Conservation (phyloP, 2,888 invertebrate genomes). For the Drosophila mimica region DNA sequence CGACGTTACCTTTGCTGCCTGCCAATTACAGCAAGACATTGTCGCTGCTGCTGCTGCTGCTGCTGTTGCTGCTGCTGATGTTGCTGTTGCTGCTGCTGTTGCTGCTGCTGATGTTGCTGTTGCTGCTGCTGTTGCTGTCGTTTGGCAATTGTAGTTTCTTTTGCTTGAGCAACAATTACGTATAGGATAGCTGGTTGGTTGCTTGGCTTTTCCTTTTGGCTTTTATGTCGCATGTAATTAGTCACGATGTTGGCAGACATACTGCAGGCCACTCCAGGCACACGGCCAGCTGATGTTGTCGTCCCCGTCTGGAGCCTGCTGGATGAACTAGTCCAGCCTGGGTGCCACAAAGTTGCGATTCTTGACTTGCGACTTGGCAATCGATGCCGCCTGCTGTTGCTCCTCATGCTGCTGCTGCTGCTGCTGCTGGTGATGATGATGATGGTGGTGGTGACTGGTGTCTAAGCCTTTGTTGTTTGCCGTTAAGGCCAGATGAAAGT, state of each 20-base stretch:
- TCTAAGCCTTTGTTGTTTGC: constrained; percentile 71
- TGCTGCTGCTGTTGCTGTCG: constrained; percentile 36
- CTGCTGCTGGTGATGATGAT: not conserved
- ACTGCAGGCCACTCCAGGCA: constrained; percentile 66
- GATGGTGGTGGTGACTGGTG: constrained; percentile 6
- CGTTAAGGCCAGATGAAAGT: constrained; percentile 53
- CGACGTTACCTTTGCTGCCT: constrained; percentile 42
- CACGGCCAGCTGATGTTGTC: constrained; percentile 42
- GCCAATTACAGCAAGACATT: constrained; percentile 65
- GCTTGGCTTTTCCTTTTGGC: constrained; percentile 56
- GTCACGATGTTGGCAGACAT: constrained; percentile 78
- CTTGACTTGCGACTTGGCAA: constrained; percentile 40
- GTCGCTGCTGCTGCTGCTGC: constrained; percentile 40
- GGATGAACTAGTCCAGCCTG: constrained; percentile 10
- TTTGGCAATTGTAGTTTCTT: constrained; percentile 60
- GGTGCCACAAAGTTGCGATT: constrained; percentile 30
- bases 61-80: constrained; percentile 30
- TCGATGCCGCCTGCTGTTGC: constrained; percentile 43
- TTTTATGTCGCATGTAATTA: constrained; percentile 79
- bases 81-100: constrained; percentile 29
- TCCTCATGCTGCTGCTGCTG: not conserved
- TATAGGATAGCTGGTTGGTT: constrained; percentile 51
- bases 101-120: constrained; percentile 27
- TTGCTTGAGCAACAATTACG: constrained; percentile 67
- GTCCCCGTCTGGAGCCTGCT: constrained; percentile 23